Percentiles rank a stretch among this genome's conserved stretches.
Evolutionary conservation across 2,888 invertebrate species (phyloP).

Genomic region (Drosophila formosana): DNA sequence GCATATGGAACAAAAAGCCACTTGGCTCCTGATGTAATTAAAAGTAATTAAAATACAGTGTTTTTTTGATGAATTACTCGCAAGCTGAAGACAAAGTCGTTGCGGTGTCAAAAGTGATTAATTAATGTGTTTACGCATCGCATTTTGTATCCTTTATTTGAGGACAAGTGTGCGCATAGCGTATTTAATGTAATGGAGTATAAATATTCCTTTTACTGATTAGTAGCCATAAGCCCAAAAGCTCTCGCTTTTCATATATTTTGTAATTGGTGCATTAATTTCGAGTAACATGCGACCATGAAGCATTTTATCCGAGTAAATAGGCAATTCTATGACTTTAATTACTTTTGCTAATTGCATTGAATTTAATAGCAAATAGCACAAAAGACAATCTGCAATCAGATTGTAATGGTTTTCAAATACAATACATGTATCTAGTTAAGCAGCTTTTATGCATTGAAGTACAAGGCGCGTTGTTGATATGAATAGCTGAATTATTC

Average conservation of each 20-base stretch:
- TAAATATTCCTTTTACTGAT: constrained; percentile 8
- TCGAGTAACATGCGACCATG: neutral
- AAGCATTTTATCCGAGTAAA: neutral
- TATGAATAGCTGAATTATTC: neutral
- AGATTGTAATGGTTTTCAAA: neutral
- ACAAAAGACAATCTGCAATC: neutral
- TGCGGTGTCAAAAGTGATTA: constrained; percentile 60
- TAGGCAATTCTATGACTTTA: neutral
- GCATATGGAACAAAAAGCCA: constrained; percentile 21
- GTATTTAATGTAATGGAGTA: neutral
- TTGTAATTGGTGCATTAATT: neutral
- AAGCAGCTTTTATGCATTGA: constrained; percentile 4
- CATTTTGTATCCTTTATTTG: constrained; percentile 19
- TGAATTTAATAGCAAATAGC: neutral
- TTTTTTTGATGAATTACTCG: constrained; percentile 49
- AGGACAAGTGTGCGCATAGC: constrained; percentile 5
- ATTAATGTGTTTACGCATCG: constrained; percentile 40
- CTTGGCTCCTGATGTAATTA: constrained; percentile 54
- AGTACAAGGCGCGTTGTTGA: constrained; percentile 3
- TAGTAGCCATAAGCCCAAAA: neutral
- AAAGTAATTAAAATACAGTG: constrained; percentile 70
- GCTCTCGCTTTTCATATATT: neutral
- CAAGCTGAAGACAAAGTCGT: constrained; percentile 45
- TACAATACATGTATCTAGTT: neutral
- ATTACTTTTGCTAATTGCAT: constrained; percentile 2